Evolutionary conservation across 2,113 vertebrate genomes (phyloP).

Genomic region (Clupea harengus): DNA sequence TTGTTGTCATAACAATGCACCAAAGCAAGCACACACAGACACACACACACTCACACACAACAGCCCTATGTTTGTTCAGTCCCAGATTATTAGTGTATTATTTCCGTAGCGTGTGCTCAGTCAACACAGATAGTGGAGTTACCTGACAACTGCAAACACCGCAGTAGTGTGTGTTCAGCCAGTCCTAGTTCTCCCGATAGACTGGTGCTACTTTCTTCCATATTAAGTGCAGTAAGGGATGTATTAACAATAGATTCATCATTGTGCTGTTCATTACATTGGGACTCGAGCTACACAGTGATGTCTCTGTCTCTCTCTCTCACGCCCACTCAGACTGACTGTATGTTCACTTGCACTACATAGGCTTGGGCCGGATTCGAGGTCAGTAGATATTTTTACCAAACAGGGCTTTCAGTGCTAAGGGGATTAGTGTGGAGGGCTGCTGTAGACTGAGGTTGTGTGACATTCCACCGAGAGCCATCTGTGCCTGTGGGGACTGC

Average conservation of each 20-base stretch:
- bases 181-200: not conserved
- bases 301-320: not conserved
- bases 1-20: not conserved
- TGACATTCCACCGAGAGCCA: constrained; percentile 10
- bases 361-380: constrained; percentile 43
- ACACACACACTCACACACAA: constrained; percentile 45
- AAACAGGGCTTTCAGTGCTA: constrained; percentile 51
- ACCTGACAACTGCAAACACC: not conserved
- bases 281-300: not conserved
- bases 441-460: constrained; percentile 34
- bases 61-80: constrained; percentile 28
- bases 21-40: constrained; percentile 34
- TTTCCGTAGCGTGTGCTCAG: not conserved
- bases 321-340: constrained; percentile 33
- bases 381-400: constrained; percentile 55
- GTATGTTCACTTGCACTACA: constrained; percentile 35
- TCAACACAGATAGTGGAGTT: not conserved
- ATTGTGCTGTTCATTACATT: not conserved
- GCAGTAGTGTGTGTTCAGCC: not conserved
- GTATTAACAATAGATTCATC: not conserved
- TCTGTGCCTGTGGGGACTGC: not conserved
- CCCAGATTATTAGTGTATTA: not conserved
- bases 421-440: constrained; percentile 55
- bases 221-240: not conserved
- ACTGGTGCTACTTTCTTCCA: not conserved